Percentiles rank a stretch among this genome's conserved stretches.
These are phyloP conservation scores for Pachyseris speciosa DNA, from an alignment of 64 coral and sea anemone species.

Conservation along the genomic window DNA sequence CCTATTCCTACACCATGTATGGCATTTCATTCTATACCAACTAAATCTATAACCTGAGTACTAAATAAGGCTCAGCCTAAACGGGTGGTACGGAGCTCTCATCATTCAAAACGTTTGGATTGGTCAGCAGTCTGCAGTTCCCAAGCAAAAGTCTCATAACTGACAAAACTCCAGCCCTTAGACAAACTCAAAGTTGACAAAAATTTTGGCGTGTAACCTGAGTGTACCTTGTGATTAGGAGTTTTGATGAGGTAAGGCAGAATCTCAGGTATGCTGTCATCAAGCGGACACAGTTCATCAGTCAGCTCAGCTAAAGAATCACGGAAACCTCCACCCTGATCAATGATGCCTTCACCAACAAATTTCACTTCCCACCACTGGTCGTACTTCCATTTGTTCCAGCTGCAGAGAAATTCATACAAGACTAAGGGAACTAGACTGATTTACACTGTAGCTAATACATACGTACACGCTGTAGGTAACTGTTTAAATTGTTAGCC, in stretches of 20 bases:
- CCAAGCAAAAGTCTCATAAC: too few relatives aligned
- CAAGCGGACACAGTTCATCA: slow-evolving; percentile 92
- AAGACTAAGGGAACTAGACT: neutral
- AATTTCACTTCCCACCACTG: slow-evolving; percentile 99
- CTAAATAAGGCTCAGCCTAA: too few relatives aligned
- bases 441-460: too few relatives aligned
- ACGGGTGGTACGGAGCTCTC: too few relatives aligned
- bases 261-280: slow-evolving; percentile 58
- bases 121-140: too few relatives aligned
- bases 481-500: too few relatives aligned
- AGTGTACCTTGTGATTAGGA: slow-evolving; percentile 81
- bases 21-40: too few relatives aligned
- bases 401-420: slow-evolving; percentile 59
- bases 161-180: too few relatives aligned
- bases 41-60: too few relatives aligned
- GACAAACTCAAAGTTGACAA: neutral
- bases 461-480: too few relatives aligned
- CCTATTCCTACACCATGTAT: too few relatives aligned
- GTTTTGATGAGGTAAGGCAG: slow-evolving; percentile 88
- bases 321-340: slow-evolving; percentile 99
- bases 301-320: slow-evolving; percentile 94
- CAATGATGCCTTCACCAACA: slow-evolving; percentile 98
- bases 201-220: neutral
- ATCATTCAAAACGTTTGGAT: too few relatives aligned
- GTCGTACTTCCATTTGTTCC: slow-evolving; percentile 98